Conservation (phyloP, 37 sponge, comb jelly and placozoan genomes). For the Crambe crambe region DNA sequence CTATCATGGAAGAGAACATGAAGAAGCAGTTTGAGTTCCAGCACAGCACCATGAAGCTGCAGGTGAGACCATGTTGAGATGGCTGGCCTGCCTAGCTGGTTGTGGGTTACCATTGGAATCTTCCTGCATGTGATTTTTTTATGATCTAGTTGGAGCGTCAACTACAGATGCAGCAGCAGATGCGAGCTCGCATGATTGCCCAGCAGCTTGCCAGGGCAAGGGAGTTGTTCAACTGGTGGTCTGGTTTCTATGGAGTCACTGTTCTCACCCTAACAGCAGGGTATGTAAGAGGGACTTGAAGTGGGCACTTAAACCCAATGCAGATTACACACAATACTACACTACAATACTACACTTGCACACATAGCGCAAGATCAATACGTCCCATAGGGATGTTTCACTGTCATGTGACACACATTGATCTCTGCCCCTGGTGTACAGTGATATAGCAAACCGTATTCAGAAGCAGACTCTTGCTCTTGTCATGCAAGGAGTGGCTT, state of each 20-base stretch:
- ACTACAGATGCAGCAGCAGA: slow-evolving; percentile 71
- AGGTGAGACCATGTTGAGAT: slow-evolving; percentile 19
- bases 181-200: slow-evolving; percentile 68
- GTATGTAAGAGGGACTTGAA: slow-evolving; percentile 23
- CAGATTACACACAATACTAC: too few species aligned
- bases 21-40: slow-evolving; percentile 60
- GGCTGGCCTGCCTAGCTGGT: not conserved
- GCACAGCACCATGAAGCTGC: slow-evolving; percentile 49
- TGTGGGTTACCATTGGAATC: not conserved
- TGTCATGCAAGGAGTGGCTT: too few species aligned
- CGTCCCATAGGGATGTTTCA: too few species aligned
- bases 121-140: not conserved
- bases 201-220: slow-evolving; percentile 77
- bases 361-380: too few species aligned
- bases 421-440: too few species aligned
- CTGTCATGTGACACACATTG: too few species aligned
- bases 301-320: too few species aligned
- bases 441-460: too few species aligned
- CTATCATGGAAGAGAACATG: slow-evolving; percentile 67
- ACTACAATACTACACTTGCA: too few species aligned
- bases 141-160: slow-evolving; percentile 69
- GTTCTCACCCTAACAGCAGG: slow-evolving; percentile 20
- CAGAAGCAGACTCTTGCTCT: too few species aligned
- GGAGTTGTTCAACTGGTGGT: slow-evolving; percentile 69
- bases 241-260: slow-evolving; percentile 43